A percentile compares a stretch with the other conserved stretches of the same genome.
phyloP scores from a whole-genome alignment of 2,797 vertebrate genomes.

The Columba guinea region DNA sequence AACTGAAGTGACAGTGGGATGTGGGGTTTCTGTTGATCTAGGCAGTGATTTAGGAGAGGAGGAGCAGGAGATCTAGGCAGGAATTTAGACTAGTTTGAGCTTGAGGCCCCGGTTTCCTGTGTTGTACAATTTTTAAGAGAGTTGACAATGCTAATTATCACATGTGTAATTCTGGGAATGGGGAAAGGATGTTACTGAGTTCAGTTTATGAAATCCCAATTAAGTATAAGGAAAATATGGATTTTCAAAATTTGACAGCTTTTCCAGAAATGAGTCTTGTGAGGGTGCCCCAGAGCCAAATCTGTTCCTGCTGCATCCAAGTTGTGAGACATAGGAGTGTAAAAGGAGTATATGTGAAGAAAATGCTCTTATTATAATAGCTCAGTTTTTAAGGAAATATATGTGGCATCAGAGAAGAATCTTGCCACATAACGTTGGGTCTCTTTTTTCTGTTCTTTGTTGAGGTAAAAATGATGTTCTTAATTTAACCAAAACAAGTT shows the following conservation, averaged over 20 bases:
- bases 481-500: slow-evolving; percentile 1
- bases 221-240: neutral
- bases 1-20: neutral
- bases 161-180: neutral
- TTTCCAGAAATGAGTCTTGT: neutral
- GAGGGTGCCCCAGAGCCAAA: neutral
- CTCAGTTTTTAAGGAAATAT: neutral
- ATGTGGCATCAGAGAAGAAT: neutral
- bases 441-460: slow-evolving; percentile 1
- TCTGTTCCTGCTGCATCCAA: neutral
- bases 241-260: neutral
- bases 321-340: neutral
- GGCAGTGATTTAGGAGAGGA: neutral
- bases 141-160: neutral
- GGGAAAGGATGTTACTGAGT: neutral
- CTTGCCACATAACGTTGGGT: neutral
- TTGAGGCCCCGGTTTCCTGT: neutral
- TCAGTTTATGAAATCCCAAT: neutral
- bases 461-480: neutral
- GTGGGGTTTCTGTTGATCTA: neutral
- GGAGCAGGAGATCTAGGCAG: neutral
- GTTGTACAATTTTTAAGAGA: neutral
- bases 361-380: neutral
- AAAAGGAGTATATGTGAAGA: neutral
- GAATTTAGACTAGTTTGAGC: neutral